Evolutionary conservation across 2,888 invertebrate species (phyloP).

Genomic region (Dicyrtomina minuta): DNA sequence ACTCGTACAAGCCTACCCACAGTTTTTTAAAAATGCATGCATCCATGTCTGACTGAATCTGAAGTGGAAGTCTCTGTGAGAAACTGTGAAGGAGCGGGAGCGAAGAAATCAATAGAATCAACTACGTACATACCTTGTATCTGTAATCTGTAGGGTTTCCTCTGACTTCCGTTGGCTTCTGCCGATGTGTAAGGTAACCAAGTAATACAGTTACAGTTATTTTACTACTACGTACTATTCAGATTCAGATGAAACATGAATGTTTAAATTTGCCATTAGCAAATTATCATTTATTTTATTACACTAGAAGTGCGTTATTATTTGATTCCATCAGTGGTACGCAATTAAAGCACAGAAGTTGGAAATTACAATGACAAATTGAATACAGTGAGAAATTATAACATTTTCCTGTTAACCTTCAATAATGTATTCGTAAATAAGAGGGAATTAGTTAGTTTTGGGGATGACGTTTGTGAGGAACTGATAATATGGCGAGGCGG

Average conservation of each 20-base stretch:
- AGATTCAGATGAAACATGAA: no score
- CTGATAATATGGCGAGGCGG: no score
- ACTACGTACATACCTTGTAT: constrained; percentile 1
- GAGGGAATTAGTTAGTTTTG: neutral
- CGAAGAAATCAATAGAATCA: neutral
- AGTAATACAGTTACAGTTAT: neutral
- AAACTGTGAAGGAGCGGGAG: neutral
- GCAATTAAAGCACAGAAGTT: no score
- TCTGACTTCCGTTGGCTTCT: neutral
- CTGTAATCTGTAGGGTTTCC: neutral
- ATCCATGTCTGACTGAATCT: neutral
- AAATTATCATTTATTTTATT: no score
- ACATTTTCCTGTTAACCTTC: no score
- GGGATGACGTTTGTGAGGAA: neutral
- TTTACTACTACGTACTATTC: no score
- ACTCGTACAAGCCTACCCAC: neutral
- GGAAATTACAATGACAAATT: no score
- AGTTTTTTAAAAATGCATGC: neutral
- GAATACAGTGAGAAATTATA: no score
- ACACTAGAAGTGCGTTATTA: no score
- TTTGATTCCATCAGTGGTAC: no score
- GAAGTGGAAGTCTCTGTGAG: neutral
- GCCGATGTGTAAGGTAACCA: neutral
- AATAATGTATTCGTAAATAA: no score
- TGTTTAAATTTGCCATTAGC: no score